Conservation (phyloP, 2,113 vertebrate genomes). For the Lota lota region DNA sequence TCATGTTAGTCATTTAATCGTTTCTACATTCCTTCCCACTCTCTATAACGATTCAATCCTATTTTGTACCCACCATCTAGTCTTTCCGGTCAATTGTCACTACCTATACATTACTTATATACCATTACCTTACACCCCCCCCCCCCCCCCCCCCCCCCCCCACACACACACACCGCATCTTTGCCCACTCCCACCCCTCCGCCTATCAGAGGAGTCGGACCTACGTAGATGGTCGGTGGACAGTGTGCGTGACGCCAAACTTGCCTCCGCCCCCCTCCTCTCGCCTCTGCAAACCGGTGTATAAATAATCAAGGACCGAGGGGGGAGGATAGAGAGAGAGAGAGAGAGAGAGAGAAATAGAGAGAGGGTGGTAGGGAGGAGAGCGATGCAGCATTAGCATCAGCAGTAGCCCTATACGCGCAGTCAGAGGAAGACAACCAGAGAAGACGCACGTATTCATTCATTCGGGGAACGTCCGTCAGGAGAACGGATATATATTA, state of each 20-base stretch:
- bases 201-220: background rate
- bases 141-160: too few relatives aligned
- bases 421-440: background rate
- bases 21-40: too few relatives aligned
- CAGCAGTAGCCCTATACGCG: background rate
- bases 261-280: background rate
- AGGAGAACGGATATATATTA: background rate
- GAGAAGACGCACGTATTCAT: background rate
- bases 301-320: background rate
- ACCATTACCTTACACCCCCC: background rate
- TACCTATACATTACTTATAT: too few relatives aligned
- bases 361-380: slow-evolving; percentile 1
- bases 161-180: background rate
- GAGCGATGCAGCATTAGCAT: background rate
- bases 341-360: background rate
- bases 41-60: too few relatives aligned
- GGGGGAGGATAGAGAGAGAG: background rate
- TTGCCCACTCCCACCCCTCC: background rate
- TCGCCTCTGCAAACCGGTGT: too few relatives aligned
- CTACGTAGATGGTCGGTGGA: background rate
- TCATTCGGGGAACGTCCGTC: background rate
- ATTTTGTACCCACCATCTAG: too few relatives aligned
- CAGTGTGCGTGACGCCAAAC: background rate
- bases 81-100: too few relatives aligned
- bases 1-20: too few relatives aligned